A percentile compares a stretch with the other conserved stretches of the same genome.
Evolutionary conservation across 2,888 invertebrate species (phyloP).

Genomic region (Rotaria magnacalcarata): DNA sequence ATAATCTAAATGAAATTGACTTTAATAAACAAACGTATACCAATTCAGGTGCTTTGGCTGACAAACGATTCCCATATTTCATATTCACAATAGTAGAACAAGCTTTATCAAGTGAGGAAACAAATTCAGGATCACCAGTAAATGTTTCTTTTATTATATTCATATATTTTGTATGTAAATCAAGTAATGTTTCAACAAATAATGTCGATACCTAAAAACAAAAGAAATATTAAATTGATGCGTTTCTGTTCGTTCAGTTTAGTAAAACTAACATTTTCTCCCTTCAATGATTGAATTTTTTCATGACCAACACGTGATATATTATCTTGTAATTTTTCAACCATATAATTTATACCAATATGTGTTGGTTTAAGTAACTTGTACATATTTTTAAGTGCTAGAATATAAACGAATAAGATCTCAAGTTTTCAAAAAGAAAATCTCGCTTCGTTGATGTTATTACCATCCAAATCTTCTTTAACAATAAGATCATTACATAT

Average conservation of each 20-base stretch:
- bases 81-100: constrained; percentile 86
- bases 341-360: constrained; percentile 69
- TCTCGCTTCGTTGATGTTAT: too few species aligned
- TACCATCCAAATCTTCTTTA: constrained; percentile 69
- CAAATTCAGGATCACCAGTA: constrained; percentile 81
- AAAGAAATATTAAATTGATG: not conserved
- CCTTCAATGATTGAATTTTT: constrained; percentile 67
- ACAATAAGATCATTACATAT: constrained; percentile 72
- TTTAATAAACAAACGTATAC: constrained; percentile 52
- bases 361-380: constrained; percentile 77
- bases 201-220: constrained; percentile 63
- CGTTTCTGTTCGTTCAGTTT: not conserved
- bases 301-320: constrained; percentile 70
- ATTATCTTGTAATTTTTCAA: constrained; percentile 68
- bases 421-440: too few species aligned
- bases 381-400: constrained; percentile 79
- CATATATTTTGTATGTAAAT: constrained; percentile 81
- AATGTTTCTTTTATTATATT: constrained; percentile 80
- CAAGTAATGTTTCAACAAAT: constrained; percentile 85
- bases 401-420: not conserved
- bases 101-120: constrained; percentile 69
- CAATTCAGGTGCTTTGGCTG: constrained; percentile 81
- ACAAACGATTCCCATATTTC: constrained; percentile 65
- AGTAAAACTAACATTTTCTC: constrained; percentile 69
- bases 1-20: too few species aligned